Conservation (phyloP, 1,140 invertebrate genomes). For the Zaprionus africanus region DNA sequence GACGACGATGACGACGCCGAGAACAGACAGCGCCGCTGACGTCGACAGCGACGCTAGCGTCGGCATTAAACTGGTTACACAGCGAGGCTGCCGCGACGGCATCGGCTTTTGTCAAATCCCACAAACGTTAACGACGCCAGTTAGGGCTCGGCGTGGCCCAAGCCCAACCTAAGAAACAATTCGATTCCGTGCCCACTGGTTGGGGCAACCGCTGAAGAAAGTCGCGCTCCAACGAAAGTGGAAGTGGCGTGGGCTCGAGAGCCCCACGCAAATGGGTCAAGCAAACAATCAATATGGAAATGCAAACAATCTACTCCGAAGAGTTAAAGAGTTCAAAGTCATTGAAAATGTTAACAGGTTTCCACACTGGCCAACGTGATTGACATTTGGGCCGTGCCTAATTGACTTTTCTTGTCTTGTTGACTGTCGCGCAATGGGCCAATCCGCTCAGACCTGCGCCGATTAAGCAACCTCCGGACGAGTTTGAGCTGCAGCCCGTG, state of each 20-base stretch:
- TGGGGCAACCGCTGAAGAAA: conserved; percentile 62
- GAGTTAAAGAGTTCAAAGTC: conserved; percentile 71
- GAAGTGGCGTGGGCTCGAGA: conserved; percentile 75
- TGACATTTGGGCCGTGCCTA: conserved; percentile 59
- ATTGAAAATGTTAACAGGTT: conserved; percentile 76
- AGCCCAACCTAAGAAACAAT: background rate
- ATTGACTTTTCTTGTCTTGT: conserved; percentile 73
- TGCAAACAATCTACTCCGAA: conserved; percentile 31
- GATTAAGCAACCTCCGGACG: conserved; percentile 7
- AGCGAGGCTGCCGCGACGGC: background rate
- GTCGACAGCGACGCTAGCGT: conserved; percentile 2
- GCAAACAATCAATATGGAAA: conserved; percentile 74
- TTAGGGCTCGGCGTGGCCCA: conserved; percentile 11
- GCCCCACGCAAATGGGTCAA: conserved; percentile 68
- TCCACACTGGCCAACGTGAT: conserved; percentile 63
- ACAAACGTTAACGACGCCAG: conserved; percentile 12
- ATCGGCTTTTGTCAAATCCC: conserved; percentile 21
- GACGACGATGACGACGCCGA: conserved; percentile 35
- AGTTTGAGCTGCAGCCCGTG: background rate
- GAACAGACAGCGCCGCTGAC: conserved; percentile 40
- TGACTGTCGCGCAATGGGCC: conserved; percentile 28
- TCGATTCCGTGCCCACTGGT: too few species aligned
- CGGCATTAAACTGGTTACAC: conserved; percentile 62
- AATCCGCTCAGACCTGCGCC: conserved; percentile 43
- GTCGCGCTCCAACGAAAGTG: conserved; percentile 71